Evolutionary conservation across 2,797 vertebrate species (phyloP).

Genomic region (Microcaecilia unicolor): DNA sequence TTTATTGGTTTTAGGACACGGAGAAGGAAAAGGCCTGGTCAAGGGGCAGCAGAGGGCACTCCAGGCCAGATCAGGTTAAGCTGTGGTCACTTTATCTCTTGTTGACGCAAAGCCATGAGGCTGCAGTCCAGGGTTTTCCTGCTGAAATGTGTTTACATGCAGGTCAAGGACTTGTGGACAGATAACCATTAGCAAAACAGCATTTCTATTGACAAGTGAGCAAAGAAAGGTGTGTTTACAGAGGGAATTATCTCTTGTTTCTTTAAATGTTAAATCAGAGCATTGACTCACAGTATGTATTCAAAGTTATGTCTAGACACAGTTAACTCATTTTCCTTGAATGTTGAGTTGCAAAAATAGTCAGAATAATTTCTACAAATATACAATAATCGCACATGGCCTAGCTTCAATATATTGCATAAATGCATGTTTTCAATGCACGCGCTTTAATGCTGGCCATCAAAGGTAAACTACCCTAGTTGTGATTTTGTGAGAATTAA

Average conservation of each 20-base stretch:
- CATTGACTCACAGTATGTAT: conserved; percentile 11
- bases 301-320: too few relatives aligned
- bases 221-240: conserved; percentile 43
- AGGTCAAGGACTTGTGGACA: conserved; percentile 94
- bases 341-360: not conserved
- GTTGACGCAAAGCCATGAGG: conserved; percentile 82
- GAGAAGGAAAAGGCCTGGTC: conserved; percentile 74
- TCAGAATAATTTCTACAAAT: too few relatives aligned
- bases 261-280: conserved; percentile 19
- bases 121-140: conserved; percentile 73
- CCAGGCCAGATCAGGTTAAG: conserved; percentile 87
- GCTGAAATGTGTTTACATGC: conserved; percentile 89
- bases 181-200: conserved; percentile 93
- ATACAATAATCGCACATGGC: too few relatives aligned
- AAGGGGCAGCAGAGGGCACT: conserved; percentile 89
- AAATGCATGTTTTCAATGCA: fast-evolving
- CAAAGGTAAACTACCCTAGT: too few relatives aligned
- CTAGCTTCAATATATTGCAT: too few relatives aligned
- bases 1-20: too few relatives aligned
- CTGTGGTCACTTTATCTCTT: conserved; percentile 86
- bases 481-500: too few relatives aligned
- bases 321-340: too few relatives aligned
- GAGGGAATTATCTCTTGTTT: conserved; percentile 46
- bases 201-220: conserved; percentile 60
- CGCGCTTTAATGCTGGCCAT: too few relatives aligned